Percentiles rank a stretch among this genome's conserved stretches.
These are phyloP conservation scores for Apamea sordens DNA, from an alignment of 2,888 invertebrate genomes.

Conservation along the genomic window DNA sequence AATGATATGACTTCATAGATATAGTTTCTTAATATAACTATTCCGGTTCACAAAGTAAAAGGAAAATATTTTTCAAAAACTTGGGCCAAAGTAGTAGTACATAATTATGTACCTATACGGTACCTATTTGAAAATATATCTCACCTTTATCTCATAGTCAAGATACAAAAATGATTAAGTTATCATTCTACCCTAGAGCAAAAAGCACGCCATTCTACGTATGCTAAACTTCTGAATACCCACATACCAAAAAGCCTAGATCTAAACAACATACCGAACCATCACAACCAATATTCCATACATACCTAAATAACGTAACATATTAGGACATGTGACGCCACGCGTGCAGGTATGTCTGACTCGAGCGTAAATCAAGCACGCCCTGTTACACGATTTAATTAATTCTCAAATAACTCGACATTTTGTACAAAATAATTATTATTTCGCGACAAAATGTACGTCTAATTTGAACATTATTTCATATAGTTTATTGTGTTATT, in stretches of 20 bases:
- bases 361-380: conserved; percentile 82
- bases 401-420: conserved; percentile 84
- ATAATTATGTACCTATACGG: too few relatives aligned
- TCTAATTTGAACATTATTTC: conserved; percentile 46
- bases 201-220: too few relatives aligned
- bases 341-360: conserved; percentile 81
- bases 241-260: not conserved
- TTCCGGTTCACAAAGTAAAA: too few relatives aligned
- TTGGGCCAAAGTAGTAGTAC: too few relatives aligned
- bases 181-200: too few relatives aligned
- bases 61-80: too few relatives aligned
- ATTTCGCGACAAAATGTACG: conserved; percentile 54
- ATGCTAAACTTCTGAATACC: too few relatives aligned
- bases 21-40: too few relatives aligned
- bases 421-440: conserved; percentile 66
- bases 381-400: conserved; percentile 88
- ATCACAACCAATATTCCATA: conserved; percentile 19
- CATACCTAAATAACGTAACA: conserved; percentile 81
- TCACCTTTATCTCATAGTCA: too few relatives aligned
- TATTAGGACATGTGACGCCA: conserved; percentile 81
- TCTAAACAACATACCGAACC: conserved; percentile 5
- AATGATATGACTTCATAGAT: too few relatives aligned
- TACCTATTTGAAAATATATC: too few relatives aligned
- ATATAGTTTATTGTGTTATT: conserved; percentile 41
- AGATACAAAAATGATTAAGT: too few relatives aligned